Base-by-base conservation (phyloP, 2,113 vertebrate species). In the Pogona vitticeps region DNA sequence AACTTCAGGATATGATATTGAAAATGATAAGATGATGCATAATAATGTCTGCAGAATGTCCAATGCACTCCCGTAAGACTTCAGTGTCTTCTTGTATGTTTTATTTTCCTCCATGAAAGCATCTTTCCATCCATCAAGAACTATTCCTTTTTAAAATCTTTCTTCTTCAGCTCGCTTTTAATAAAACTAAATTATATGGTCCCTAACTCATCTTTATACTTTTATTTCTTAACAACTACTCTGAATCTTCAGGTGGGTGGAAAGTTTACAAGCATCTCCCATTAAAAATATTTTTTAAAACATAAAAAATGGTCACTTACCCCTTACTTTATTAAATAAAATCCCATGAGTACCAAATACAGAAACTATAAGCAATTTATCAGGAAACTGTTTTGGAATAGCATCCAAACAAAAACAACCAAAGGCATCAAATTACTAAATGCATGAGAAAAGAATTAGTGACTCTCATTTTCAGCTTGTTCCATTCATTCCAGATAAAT, bases 181-280 rank as follows among this genome's bases (percentile, higher is more conserved):
- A 76, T 87, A 52, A 52, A 87, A 52, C 61, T 76, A 26, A 31
- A 26, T 76, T 56, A 63, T 76, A 68, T 68, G 71, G 56, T 42
- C 40, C 72, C 40, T 38, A 40, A 15, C 70, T 46, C 58, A 36
- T 86, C 52, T 86, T 79, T 80, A n/a, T 42, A 52, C 46, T 52
- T 52, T 52, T 52, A 81, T 86, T 81, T 86, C 81, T 86, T 46
- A 81, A 38, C 85, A 80, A 72, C 8, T 46, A 33, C 38, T 72
- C 70, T 31, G 40, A 67, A 87, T 59, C 78, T 76, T 71, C 40
- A 87, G 42, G 70, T 76, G 33, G 78, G 59, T 75, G 42, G 38
- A 82, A 87, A 87, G 70, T 87, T 87, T 87, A 56, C 85, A 82
- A 67, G 42, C 33, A 75, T 28, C 59, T 56, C 52, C 23, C 58